phyloP scores from a whole-genome alignment of 92 coral and sea anemone genomes.

The Scolanthus callimorphus region DNA sequence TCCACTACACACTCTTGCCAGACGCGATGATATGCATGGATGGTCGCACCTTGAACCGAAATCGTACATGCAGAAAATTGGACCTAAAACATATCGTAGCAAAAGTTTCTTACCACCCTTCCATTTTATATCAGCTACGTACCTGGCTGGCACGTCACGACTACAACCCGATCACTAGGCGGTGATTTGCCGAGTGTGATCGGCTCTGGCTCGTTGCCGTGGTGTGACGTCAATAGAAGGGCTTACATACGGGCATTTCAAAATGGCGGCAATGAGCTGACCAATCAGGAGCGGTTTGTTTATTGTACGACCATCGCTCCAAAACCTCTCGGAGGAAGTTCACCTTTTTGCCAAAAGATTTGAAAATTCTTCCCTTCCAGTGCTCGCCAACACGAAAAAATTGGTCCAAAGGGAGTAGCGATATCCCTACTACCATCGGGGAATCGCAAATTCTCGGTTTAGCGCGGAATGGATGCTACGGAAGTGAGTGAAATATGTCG shows the following conservation, averaged over 20 bases:
- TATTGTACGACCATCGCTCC: constrained; percentile 92
- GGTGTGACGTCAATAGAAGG: constrained; percentile 71
- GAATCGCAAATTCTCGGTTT: constrained; percentile 76
- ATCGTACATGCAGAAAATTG: no score
- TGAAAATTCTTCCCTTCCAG: constrained; percentile 45
- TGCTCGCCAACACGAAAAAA: constrained; percentile 83
- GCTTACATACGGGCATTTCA: constrained; percentile 93
- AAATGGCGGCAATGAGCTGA: constrained; percentile 97
- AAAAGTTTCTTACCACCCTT: no score
- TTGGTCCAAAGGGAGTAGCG: constrained; percentile 78
- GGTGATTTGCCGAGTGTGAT: constrained; percentile 28
- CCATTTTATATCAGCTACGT: no score
- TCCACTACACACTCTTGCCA: no score
- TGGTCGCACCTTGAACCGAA: no score
- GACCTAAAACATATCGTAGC: no score
- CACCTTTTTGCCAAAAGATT: constrained; percentile 64
- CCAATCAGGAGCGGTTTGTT: constrained; percentile 99
- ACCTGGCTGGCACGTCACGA: no score
- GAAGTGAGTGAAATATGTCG: constrained; percentile 84
- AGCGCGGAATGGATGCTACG: constrained; percentile 77
- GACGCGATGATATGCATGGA: no score
- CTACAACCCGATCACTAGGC: no score
- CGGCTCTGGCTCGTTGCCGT: constrained; percentile 1
- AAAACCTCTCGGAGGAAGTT: constrained; percentile 93
- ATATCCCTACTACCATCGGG: constrained; percentile 98